Evolutionary conservation across 1,140 invertebrate genomes (phyloP).

Genomic region (Cylas formicarius): DNA sequence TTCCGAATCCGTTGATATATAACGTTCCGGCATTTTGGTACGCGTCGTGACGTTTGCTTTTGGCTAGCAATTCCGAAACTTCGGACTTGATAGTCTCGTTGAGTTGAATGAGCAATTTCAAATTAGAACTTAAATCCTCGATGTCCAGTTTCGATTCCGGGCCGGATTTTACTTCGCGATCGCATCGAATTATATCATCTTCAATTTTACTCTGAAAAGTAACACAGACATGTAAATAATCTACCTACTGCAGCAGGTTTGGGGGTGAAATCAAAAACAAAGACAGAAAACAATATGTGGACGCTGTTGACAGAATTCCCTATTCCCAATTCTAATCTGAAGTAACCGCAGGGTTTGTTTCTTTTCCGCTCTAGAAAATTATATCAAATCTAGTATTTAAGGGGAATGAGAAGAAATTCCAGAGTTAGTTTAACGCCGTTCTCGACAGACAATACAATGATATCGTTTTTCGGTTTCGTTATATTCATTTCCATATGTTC

Average conservation of each 20-base stretch:
- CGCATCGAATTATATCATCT: constrained; percentile 2
- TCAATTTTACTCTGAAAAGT: constrained; percentile 32
- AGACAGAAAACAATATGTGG: constrained; percentile 6
- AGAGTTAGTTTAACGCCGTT: constrained; percentile 1
- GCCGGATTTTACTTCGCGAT: background rate
- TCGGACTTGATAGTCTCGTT: constrained; percentile 30
- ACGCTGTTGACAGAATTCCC: constrained; percentile 31
- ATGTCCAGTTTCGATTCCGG: no score
- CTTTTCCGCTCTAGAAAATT: constrained; percentile 26
- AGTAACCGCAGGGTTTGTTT: constrained; percentile 23
- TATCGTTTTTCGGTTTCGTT: constrained; percentile 4
- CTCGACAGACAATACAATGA: constrained; percentile 1
- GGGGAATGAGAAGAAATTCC: constrained; percentile 1
- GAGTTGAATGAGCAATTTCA: constrained; percentile 23
- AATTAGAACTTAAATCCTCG: constrained; percentile 21
- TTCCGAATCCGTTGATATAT: no score
- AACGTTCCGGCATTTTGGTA: background rate
- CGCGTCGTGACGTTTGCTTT: no score
- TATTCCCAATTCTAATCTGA: constrained; percentile 36
- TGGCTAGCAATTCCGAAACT: constrained; percentile 27
- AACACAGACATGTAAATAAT: background rate
- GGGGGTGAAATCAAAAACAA: constrained; percentile 11
- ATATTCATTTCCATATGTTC: constrained; percentile 12
- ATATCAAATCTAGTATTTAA: constrained; percentile 27
- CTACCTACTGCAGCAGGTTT: background rate